Evolutionary conservation across 2,888 invertebrate species (phyloP), one percentile per base, ranked within the genome.

Genomic region (Metalampra italica): DNA sequence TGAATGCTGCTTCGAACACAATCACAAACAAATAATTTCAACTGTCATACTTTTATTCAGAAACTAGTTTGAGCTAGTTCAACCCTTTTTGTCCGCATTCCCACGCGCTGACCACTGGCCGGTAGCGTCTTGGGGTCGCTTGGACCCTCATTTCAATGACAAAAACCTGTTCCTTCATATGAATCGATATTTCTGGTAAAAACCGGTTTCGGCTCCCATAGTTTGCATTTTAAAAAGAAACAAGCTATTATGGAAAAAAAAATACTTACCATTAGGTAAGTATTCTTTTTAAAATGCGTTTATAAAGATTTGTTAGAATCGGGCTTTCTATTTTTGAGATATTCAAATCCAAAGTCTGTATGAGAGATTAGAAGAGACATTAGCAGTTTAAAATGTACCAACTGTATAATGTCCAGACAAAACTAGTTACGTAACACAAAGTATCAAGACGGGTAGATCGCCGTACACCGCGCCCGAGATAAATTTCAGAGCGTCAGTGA

Each of bases 401-500:
- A 5, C 5, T 22, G 3, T 22, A 22, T 22, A 3, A 5, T 2
- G 2, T 3, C 22, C 22, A 22, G 22, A 22, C 22, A 22, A 22
- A 22, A 22, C 22, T 3, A 22, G 22, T 71, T 70, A 71, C 64
- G 61, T 69, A 72, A 69, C 42, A n/a, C 4, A 47, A 62, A 76
- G 62, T 67, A 75, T 61, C 77, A 81, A 82, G 50, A 54, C 29
- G 0, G 0, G 0, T 36, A 32, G n/a, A 2, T 50, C 70, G 55
- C n/a, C 30, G 47, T 71, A 64, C 51, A 67, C 52, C 69, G 64
- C 75, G 77, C 71, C 63, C 64, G 80, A 88, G 87, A 88, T 89
- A 88, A 88, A 89, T 88, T 89, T 88, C 68, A 79, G 71, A 88
- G 86, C 89, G 83, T 86, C 89, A 84, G 89, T 88, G 88, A 89